A percentile compares a stretch with the other conserved stretches of the same genome.
These are phyloP conservation scores for Marcusenius ussheri DNA, from an alignment of 2,113 vertebrate species.

Conservation along the genomic window DNA sequence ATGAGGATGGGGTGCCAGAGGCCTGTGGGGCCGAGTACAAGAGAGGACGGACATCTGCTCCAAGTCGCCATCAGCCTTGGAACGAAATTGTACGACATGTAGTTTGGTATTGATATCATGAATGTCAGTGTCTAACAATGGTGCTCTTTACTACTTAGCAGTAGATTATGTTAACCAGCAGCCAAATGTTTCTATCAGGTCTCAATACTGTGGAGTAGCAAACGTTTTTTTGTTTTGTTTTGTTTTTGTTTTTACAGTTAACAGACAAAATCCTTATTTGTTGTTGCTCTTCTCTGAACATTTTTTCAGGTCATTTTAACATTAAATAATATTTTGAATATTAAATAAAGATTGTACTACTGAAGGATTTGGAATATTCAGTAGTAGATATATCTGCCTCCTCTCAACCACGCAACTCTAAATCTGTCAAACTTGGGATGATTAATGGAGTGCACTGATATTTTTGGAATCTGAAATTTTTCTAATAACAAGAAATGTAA, in stretches of 20 bases:
- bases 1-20: conserved; percentile 31
- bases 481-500: not conserved
- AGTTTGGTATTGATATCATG: conserved; percentile 8
- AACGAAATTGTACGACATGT: not conserved
- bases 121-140: conserved; percentile 36
- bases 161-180: conserved; percentile 21
- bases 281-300: not conserved
- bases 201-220: not conserved
- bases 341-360: not conserved
- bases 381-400: not conserved
- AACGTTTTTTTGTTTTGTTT: not conserved
- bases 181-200: not conserved
- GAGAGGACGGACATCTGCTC: conserved; percentile 35
- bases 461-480: not conserved
- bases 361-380: not conserved
- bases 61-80: not conserved
- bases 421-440: not conserved
- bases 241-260: not conserved
- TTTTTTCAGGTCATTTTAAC: not conserved
- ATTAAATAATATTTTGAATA: not conserved
- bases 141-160: conserved; percentile 44
- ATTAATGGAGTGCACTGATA: not conserved
- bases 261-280: not conserved
- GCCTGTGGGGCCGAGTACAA: conserved; percentile 32
- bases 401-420: not conserved